These are phyloP conservation scores for Diarsia mendica DNA, from an alignment of 2,888 invertebrate species.

Conservation along the genomic window DNA sequence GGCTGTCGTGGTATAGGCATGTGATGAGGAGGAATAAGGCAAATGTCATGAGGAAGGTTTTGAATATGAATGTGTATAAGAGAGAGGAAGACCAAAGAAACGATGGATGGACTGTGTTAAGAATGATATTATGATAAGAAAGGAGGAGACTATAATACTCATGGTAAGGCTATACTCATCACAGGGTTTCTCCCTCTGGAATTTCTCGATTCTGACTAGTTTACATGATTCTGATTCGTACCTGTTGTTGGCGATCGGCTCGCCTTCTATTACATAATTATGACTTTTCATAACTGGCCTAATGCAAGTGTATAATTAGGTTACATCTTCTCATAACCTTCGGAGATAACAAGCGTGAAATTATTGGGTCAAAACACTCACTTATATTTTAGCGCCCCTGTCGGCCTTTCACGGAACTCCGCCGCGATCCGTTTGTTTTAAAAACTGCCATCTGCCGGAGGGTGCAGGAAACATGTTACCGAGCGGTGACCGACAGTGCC, in stretches of 20 bases:
- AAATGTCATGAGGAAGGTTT: no score
- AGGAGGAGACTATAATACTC: no score
- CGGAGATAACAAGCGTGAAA: neutral
- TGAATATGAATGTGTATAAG: no score
- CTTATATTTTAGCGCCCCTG: neutral
- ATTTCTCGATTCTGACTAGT: neutral
- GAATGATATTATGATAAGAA: no score
- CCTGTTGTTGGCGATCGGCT: neutral
- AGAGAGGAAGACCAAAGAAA: no score
- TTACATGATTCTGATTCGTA: neutral
- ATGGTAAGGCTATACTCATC: no score
- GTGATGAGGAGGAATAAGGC: no score
- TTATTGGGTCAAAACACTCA: no score
- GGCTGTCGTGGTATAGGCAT: no score
- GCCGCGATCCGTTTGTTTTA: neutral
- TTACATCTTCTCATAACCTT: neutral
- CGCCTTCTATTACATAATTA: neutral
- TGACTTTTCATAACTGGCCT: neutral
- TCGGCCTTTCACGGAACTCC: neutral
- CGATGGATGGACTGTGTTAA: no score
- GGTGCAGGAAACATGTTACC: neutral
- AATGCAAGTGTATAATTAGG: no score
- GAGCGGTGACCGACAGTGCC: neutral
- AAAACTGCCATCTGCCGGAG: constrained; percentile 24
- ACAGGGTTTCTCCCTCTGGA: no score